A percentile compares a stretch with the other conserved stretches of the same genome.
phyloP scores from a whole-genome alignment of 2,797 vertebrate species.

The Trachops cirrhosus region DNA sequence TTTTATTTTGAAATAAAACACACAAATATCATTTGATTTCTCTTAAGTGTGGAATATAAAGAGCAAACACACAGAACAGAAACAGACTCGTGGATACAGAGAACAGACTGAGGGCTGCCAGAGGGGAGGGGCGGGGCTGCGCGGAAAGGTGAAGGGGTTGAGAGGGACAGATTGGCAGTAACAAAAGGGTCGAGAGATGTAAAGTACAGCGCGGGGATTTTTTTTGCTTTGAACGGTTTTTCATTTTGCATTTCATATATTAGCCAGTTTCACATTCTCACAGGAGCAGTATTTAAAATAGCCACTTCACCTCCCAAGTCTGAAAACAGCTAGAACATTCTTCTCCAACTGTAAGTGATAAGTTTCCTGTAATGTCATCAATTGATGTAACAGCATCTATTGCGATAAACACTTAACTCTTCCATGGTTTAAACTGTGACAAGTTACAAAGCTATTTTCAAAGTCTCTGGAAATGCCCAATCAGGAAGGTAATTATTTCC shows the following conservation, averaged over 20 bases:
- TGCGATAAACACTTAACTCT: constrained; percentile 3
- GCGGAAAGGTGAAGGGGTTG: no score
- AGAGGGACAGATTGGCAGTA: no score
- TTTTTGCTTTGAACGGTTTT: background rate
- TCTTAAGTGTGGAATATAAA: background rate
- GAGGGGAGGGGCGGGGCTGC: no score
- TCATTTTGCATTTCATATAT: background rate
- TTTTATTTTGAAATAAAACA: constrained; percentile 2
- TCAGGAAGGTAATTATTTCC: constrained; percentile 17
- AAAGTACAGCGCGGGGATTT: no score
- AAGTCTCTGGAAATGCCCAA: constrained; percentile 28
- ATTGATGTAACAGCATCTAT: background rate
- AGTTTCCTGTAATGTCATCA: background rate
- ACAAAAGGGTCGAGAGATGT: no score
- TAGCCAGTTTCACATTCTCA: background rate
- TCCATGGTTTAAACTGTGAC: background rate
- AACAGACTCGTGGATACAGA: background rate
- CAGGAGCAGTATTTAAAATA: background rate
- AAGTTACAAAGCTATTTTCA: constrained; percentile 12
- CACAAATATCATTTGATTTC: background rate
- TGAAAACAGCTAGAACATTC: background rate
- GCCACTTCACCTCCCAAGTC: background rate
- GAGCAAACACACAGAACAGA: background rate
- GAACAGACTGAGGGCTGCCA: background rate
- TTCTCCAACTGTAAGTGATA: background rate